Evolutionary conservation across 2,113 vertebrate species (phyloP).

Genomic region (Ceratotherium simum): DNA sequence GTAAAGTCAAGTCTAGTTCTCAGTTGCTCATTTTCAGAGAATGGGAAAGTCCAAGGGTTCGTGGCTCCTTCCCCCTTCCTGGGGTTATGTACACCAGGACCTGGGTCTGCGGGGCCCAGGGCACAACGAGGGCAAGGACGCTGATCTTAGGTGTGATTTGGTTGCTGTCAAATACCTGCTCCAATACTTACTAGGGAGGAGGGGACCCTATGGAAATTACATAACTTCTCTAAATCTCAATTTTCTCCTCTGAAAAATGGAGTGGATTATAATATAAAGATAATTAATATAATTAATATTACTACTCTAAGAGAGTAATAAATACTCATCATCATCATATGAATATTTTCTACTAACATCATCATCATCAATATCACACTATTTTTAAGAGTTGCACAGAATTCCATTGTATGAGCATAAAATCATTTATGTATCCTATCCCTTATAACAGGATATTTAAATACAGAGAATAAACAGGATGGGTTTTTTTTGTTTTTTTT

Average conservation of each 20-base stretch:
- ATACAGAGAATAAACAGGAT: neutral
- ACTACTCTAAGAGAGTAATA: neutral
- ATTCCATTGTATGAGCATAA: neutral
- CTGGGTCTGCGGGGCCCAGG: neutral
- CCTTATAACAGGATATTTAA: neutral
- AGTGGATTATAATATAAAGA: neutral
- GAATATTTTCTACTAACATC: neutral
- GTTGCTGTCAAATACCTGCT: neutral
- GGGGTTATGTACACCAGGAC: neutral
- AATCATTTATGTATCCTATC: neutral
- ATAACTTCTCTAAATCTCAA: neutral
- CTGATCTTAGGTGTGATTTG: neutral
- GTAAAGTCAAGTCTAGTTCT: neutral
- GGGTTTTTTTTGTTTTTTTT: too few relatives aligned
- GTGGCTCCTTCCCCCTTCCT: neutral
- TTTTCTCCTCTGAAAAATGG: neutral
- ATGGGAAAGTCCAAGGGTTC: neutral
- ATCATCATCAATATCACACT: neutral
- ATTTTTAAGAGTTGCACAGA: neutral
- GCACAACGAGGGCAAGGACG: accelerated
- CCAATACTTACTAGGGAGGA: neutral
- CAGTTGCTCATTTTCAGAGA: neutral
- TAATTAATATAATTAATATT: neutral
- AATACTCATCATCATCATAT: neutral
- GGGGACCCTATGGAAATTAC: neutral